Conservation (phyloP, 1,140 invertebrate species). For the Drosophila littoralis region DNA sequence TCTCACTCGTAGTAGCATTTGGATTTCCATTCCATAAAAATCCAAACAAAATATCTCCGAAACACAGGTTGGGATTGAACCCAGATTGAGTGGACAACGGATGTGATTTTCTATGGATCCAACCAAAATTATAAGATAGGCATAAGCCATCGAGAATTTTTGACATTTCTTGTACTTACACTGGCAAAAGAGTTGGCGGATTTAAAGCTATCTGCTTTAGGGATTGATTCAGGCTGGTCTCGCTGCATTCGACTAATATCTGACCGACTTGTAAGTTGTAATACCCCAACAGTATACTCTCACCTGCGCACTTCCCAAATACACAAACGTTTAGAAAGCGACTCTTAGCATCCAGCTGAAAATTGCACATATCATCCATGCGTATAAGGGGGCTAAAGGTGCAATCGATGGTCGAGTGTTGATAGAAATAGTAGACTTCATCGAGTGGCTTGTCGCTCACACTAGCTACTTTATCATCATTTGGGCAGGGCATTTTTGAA, state of each 20-base stretch:
- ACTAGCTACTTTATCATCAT: neutral
- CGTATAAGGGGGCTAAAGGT: constrained; percentile 88
- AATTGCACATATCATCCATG: constrained; percentile 90
- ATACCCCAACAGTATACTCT: constrained; percentile 90
- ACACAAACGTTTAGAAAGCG: constrained; percentile 93
- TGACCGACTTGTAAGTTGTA: constrained; percentile 91
- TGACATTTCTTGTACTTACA: constrained; percentile 77
- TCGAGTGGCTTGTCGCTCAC: constrained; percentile 25
- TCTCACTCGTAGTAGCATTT: constrained; percentile 47
- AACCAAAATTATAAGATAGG: neutral
- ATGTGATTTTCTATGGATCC: constrained; percentile 84
- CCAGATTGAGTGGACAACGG: constrained; percentile 90
- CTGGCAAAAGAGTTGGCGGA: constrained; percentile 87
- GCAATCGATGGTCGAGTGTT: constrained; percentile 82
- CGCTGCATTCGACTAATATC: constrained; percentile 91
- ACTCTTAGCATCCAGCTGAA: constrained; percentile 88
- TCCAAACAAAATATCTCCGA: constrained; percentile 94
- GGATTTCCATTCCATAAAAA: constrained; percentile 88
- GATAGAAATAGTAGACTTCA: constrained; percentile 75
- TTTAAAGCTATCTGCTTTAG: constrained; percentile 90
- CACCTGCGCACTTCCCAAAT: constrained; percentile 87
- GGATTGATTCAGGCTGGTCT: constrained; percentile 91
- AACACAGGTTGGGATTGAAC: constrained; percentile 95
- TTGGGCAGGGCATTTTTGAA: neutral
- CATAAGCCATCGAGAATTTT: too few species aligned